phyloP scores from a whole-genome alignment of 2,113 vertebrate genomes.

The Monarcha castaneiventris region DNA sequence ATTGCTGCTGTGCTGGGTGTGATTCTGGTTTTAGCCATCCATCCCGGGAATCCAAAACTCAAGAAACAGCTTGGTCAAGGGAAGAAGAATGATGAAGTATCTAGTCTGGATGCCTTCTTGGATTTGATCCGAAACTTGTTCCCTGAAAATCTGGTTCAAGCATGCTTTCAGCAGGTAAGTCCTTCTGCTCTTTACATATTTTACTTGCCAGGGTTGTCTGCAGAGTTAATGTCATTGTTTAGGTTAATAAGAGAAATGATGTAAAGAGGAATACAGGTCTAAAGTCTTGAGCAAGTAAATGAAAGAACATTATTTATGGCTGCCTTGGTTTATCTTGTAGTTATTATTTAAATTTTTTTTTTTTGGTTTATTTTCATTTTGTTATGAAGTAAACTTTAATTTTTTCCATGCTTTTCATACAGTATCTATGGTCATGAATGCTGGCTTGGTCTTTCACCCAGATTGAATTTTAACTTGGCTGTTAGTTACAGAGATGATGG shows the following conservation, averaged over 20 bases:
- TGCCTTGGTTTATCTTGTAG: not conserved
- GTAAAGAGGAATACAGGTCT: not conserved
- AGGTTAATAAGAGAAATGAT: not conserved
- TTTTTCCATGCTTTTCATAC: not conserved
- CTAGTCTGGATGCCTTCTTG: slow-evolving; percentile 95
- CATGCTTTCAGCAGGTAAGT: slow-evolving; percentile 96
- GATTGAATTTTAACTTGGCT: not conserved
- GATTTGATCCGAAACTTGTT: slow-evolving; percentile 97
- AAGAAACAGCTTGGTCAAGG: slow-evolving; percentile 92
- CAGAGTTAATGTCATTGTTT: not conserved
- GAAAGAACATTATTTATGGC: not conserved
- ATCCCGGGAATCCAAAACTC: slow-evolving; percentile 95
- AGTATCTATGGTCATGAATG: not conserved
- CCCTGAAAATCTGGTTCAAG: slow-evolving; percentile 96
- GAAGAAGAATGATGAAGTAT: slow-evolving; percentile 92
- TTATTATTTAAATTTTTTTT: not conserved
- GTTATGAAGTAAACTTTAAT: not conserved
- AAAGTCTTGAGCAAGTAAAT: not conserved
- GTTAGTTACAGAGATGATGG: not conserved
- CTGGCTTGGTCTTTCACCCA: not conserved
- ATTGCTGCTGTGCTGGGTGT: slow-evolving; percentile 96
- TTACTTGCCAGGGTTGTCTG: not conserved
- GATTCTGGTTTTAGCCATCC: slow-evolving; percentile 94
- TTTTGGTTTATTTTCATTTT: not conserved
- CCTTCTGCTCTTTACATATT: not conserved